Percentiles rank a stretch among this genome's conserved stretches.
phyloP scores from a whole-genome alignment of 2,797 vertebrate species.

The Syndactyla subalaris region DNA sequence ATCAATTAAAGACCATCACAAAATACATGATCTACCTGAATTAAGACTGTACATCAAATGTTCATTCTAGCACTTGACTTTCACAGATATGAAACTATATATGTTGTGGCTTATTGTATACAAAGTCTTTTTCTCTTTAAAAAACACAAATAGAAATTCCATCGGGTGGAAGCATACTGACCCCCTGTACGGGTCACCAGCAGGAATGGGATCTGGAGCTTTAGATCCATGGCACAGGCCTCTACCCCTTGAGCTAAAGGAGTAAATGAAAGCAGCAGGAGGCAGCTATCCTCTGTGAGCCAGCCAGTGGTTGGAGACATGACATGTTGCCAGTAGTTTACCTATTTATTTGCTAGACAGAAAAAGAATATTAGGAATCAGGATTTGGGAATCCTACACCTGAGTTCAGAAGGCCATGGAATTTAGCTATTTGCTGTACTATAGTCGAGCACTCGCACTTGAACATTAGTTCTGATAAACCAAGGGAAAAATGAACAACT shows the following conservation, averaged over 20 bases:
- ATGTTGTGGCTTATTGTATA: constrained; percentile 51
- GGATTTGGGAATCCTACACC: constrained; percentile 64
- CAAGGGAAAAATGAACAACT: not conserved
- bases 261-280: constrained; percentile 74
- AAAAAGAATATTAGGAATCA: constrained; percentile 74
- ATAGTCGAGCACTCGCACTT: not conserved
- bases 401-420: constrained; percentile 64
- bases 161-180: constrained; percentile 74
- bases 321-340: constrained; percentile 74
- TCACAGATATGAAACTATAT: not conserved
- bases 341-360: constrained; percentile 74
- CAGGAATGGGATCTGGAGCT: constrained; percentile 71
- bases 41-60: not conserved
- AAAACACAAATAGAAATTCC: constrained; percentile 72
- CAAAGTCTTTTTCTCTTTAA: constrained; percentile 56
- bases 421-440: constrained; percentile 23
- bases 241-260: constrained; percentile 73
- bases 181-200: constrained; percentile 71
- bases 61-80: constrained; percentile 19
- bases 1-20: not conserved
- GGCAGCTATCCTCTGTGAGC: constrained; percentile 74
- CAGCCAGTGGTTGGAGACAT: constrained; percentile 73
- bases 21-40: not conserved
- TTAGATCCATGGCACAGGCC: constrained; percentile 70
- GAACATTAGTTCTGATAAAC: constrained; percentile 12